Evolutionary conservation across 2,797 vertebrate species (phyloP).

Genomic region (Chrysocyon brachyurus): DNA sequence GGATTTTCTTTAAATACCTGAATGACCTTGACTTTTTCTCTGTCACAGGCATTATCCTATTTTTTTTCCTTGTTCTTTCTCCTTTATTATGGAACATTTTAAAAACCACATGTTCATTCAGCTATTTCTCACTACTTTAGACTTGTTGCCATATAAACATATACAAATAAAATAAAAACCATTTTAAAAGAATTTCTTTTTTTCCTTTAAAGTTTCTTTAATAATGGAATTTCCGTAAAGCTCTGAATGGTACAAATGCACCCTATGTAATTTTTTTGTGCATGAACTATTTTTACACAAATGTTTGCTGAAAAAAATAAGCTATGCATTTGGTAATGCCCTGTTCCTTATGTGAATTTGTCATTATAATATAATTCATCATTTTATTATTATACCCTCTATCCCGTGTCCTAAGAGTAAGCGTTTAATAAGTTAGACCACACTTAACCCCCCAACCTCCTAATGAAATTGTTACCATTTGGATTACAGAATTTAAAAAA

Average conservation of each 20-base stretch:
- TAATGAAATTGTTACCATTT: neutral
- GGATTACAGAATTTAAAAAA: neutral
- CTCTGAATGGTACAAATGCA: slow-evolving; percentile 32
- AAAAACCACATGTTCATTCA: slow-evolving; percentile 1
- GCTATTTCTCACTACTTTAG: slow-evolving; percentile 40
- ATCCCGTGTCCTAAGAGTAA: neutral
- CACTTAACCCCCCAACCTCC: neutral
- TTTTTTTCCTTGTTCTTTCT: neutral
- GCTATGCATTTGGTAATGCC: neutral
- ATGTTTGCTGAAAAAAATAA: neutral
- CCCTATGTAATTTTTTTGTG: neutral
- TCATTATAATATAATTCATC: neutral
- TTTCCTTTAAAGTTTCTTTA: slow-evolving; percentile 16
- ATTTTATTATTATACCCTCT: neutral
- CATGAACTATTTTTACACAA: neutral
- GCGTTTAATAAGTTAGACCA: neutral
- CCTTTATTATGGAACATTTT: slow-evolving; percentile 1
- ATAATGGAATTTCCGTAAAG: neutral
- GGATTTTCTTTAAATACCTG: neutral
- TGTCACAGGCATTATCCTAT: neutral
- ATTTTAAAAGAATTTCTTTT: slow-evolving; percentile 26
- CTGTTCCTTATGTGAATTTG: neutral
- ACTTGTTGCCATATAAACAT: slow-evolving; percentile 47
- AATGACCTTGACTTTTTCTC: neutral
- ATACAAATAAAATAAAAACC: slow-evolving; percentile 53